A percentile compares a stretch with the other conserved stretches of the same genome.
These are phyloP conservation scores for Tupaia tana DNA, from an alignment of 2,113 vertebrate genomes.

Conservation along the genomic window DNA sequence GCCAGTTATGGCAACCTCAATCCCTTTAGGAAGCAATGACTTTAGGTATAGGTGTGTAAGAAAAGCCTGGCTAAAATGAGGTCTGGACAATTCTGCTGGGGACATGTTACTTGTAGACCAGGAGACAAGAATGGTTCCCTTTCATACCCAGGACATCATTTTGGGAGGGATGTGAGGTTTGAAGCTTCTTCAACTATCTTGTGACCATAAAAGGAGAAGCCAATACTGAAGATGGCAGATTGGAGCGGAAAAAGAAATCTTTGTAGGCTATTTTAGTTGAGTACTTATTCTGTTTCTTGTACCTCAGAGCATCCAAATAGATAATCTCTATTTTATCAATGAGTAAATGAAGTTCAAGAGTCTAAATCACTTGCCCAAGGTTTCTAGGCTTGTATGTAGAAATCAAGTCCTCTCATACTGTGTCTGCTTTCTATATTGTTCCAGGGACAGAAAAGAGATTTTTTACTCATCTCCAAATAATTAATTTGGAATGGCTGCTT, in stretches of 20 bases:
- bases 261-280: neutral
- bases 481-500: neutral
- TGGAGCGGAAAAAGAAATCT: neutral
- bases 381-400: neutral
- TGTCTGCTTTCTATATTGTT: slow-evolving; percentile 10
- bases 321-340: slow-evolving; percentile 6
- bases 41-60: neutral
- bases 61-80: neutral
- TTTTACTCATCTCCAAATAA: neutral
- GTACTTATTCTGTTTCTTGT: slow-evolving; percentile 43
- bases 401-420: neutral
- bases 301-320: neutral
- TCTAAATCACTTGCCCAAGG: neutral
- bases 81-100: neutral
- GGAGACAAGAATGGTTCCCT: neutral
- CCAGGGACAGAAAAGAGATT: neutral
- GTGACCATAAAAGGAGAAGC: neutral
- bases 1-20: neutral
- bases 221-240: neutral
- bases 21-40: neutral
- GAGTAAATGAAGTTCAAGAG: neutral
- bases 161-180: neutral
- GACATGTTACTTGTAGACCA: neutral
- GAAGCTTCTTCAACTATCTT: neutral
- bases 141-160: neutral